Conservation (phyloP, 2,797 vertebrate species). For the Parauchenoglanis ngamensis region DNA sequence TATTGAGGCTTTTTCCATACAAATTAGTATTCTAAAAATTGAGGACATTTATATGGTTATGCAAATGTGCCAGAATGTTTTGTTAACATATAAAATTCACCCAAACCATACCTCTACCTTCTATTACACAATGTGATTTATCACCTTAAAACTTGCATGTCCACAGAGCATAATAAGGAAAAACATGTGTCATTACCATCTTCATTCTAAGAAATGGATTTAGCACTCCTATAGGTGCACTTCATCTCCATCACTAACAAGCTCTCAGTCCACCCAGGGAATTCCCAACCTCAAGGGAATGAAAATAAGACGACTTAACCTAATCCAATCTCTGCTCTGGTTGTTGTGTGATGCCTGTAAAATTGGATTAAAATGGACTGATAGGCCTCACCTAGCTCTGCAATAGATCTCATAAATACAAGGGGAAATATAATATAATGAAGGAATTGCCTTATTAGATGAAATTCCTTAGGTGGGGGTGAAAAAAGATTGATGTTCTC, state of each 20-base stretch:
- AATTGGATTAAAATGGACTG: slow-evolving; percentile 39
- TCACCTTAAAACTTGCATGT: neutral
- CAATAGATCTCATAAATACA: neutral
- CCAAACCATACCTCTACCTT: neutral
- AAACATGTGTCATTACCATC: neutral
- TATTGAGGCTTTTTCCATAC: neutral
- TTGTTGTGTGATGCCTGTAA: slow-evolving; percentile 23
- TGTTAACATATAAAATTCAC: neutral
- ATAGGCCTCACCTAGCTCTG: slow-evolving; percentile 22
- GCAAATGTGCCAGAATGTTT: no score
- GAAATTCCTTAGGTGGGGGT: neutral
- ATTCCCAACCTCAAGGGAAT: slow-evolving; percentile 24
- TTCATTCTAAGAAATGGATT: slow-evolving; percentile 6
- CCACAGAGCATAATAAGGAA: neutral
- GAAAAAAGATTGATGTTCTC: slow-evolving; percentile 25
- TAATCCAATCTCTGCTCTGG: slow-evolving; percentile 30
- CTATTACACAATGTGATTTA: neutral
- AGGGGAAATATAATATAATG: neutral
- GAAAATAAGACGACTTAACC: slow-evolving; percentile 31
- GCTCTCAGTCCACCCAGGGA: slow-evolving; percentile 13
- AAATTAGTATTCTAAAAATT: neutral
- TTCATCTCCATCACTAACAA: slow-evolving; percentile 21
- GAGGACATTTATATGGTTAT: no score
- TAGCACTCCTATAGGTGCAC: neutral
- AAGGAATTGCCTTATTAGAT: slow-evolving; percentile 20